Evolutionary conservation across 2,888 invertebrate species (phyloP).

Genomic region (Watsonalla binaria): DNA sequence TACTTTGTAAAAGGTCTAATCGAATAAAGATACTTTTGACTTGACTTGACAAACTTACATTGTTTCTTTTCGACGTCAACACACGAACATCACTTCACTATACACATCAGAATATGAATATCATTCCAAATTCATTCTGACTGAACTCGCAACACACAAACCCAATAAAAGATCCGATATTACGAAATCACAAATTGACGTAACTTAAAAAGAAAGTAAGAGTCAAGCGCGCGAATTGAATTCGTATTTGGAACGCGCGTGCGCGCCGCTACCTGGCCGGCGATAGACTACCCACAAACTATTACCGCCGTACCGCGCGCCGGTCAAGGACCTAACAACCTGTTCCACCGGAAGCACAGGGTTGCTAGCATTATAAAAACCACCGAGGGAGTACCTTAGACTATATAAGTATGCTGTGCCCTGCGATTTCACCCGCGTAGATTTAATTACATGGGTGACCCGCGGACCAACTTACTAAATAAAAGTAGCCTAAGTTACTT

Average conservation of each 20-base stretch:
- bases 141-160: neutral
- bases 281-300: conserved; percentile 37
- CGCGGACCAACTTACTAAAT: no score
- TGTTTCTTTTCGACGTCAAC: neutral
- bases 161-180: conserved; percentile 9
- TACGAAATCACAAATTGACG: conserved; percentile 32
- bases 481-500: no score
- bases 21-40: no score
- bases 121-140: neutral
- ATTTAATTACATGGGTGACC: no score
- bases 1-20: no score
- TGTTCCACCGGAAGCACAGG: conserved; percentile 63
- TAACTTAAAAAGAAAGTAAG: conserved; percentile 48
- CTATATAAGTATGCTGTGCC: no score
- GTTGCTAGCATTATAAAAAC: conserved; percentile 34
- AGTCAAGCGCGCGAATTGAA: conserved; percentile 33
- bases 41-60: neutral
- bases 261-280: conserved; percentile 54
- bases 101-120: neutral
- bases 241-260: conserved; percentile 39
- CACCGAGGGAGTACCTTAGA: neutral
- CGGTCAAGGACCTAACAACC: conserved; percentile 66
- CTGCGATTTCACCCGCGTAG: no score
- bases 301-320: conserved; percentile 31
- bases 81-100: conserved; percentile 1